Evolutionary conservation across 2,888 invertebrate genomes (phyloP).

Genomic region (Linnaemya tessellans): DNA sequence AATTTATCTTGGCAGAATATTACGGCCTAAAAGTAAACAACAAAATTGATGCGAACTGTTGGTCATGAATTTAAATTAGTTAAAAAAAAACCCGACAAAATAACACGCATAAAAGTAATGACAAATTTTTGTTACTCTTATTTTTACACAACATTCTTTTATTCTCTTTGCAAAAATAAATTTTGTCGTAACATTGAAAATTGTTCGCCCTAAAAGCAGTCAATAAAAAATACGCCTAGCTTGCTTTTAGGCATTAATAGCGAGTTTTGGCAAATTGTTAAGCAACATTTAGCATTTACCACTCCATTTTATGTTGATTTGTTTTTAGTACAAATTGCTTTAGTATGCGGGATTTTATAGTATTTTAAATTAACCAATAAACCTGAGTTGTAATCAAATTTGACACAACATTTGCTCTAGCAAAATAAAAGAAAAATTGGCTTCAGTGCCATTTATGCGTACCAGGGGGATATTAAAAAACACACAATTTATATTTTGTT

Average conservation of each 20-base stretch:
- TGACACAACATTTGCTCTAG: slow-evolving; percentile 39
- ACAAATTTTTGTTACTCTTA: not conserved
- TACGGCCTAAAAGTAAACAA: slow-evolving; percentile 40
- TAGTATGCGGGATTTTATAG: slow-evolving; percentile 60
- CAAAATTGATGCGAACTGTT: slow-evolving; percentile 59
- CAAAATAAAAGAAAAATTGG: not conserved
- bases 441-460: not conserved
- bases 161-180: not conserved
- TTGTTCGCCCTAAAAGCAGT: not conserved
- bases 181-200: not conserved
- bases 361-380: slow-evolving; percentile 66
- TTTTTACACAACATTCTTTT: not conserved
- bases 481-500: slow-evolving; percentile 27
- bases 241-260: not conserved
- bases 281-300: not conserved
- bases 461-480: slow-evolving; percentile 48
- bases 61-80: slow-evolving; percentile 70
- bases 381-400: slow-evolving; percentile 62
- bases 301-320: slow-evolving; percentile 33
- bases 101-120: slow-evolving; percentile 13
- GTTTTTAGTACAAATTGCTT: slow-evolving; percentile 57
- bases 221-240: not conserved
- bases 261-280: not conserved
- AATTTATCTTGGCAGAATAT: slow-evolving; percentile 5
- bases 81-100: slow-evolving; percentile 9